These are phyloP conservation scores for Takifugu flavidus DNA, from an alignment of 2,113 vertebrate genomes.

Conservation along the genomic window DNA sequence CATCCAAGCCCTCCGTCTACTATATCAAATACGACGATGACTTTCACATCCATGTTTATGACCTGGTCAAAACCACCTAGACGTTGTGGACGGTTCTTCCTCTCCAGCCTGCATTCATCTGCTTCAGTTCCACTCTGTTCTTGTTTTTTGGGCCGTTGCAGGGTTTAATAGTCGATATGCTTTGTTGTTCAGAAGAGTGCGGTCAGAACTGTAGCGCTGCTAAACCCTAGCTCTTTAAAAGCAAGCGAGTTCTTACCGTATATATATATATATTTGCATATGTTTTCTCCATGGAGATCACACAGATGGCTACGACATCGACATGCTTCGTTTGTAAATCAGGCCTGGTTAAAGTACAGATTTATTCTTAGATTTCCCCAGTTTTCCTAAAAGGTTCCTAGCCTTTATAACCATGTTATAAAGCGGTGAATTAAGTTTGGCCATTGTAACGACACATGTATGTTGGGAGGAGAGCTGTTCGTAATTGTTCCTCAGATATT, in stretches of 20 bases:
- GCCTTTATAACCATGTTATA: too few relatives aligned
- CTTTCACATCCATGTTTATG: constrained; percentile 83
- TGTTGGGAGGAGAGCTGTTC: too few relatives aligned
- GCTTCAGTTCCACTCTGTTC: constrained; percentile 33
- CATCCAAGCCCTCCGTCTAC: constrained; percentile 81
- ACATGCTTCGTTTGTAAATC: too few relatives aligned
- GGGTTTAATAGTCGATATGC: constrained; percentile 37
- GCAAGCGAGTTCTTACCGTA: constrained; percentile 5
- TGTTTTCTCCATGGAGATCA: constrained; percentile 27
- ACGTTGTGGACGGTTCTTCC: constrained; percentile 42
- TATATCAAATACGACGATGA: constrained; percentile 84
- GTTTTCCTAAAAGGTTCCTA: too few relatives aligned
- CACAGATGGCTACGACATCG: constrained; percentile 17
- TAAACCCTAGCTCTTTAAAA: constrained; percentile 38
- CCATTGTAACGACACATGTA: too few relatives aligned
- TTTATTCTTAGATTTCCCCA: too few relatives aligned
- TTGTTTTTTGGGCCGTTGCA: constrained; percentile 39
- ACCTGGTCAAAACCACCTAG: constrained; percentile 82
- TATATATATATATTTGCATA: constrained; percentile 27
- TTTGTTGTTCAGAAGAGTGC: constrained; percentile 48
- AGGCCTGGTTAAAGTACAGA: too few relatives aligned
- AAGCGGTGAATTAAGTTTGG: too few relatives aligned
- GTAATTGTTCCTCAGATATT: too few relatives aligned
- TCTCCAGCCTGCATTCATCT: constrained; percentile 22
- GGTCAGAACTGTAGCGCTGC: constrained; percentile 61